A percentile compares a stretch with the other conserved stretches of the same genome.
Evolutionary conservation across 2,888 invertebrate species (phyloP).

Genomic region (Diogma glabrata): DNA sequence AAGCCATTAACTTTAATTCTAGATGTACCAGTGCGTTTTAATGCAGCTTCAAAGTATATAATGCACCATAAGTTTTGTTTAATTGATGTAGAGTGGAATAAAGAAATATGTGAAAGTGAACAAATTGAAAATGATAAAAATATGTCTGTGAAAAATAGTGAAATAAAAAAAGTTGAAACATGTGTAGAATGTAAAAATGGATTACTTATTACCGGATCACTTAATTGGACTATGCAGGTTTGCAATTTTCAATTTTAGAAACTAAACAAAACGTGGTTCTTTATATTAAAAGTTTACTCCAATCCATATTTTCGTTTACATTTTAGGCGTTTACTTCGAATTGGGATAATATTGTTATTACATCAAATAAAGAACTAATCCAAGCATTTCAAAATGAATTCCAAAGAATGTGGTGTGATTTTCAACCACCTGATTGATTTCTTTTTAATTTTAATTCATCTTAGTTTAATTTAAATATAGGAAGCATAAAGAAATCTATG

Average conservation of each 20-base stretch:
- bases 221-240: conserved; percentile 30
- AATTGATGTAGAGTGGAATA: conserved; percentile 24
- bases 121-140: not conserved
- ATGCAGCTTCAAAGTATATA: conserved; percentile 19
- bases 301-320: not conserved
- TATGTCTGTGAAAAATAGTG: not conserved
- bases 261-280: too few relatives aligned
- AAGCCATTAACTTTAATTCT: conserved; percentile 4
- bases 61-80: conserved; percentile 36
- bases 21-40: conserved; percentile 29
- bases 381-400: conserved; percentile 27
- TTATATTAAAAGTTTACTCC: not conserved
- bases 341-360: conserved; percentile 31
- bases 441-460: too few relatives aligned
- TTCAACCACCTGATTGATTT: conserved; percentile 14
- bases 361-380: conserved; percentile 21
- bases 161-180: too few relatives aligned
- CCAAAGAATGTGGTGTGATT: conserved; percentile 29
- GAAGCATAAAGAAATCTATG: too few relatives aligned
- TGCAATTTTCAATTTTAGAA: conserved; percentile 9
- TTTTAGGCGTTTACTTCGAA: conserved; percentile 28
- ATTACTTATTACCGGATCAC: conserved; percentile 25
- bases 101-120: too few relatives aligned
- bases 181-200: too few relatives aligned
- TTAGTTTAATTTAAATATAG: too few relatives aligned